These are phyloP conservation scores for Laterallus jamaicensis DNA, from an alignment of 2,113 vertebrate genomes.

Conservation along the genomic window DNA sequence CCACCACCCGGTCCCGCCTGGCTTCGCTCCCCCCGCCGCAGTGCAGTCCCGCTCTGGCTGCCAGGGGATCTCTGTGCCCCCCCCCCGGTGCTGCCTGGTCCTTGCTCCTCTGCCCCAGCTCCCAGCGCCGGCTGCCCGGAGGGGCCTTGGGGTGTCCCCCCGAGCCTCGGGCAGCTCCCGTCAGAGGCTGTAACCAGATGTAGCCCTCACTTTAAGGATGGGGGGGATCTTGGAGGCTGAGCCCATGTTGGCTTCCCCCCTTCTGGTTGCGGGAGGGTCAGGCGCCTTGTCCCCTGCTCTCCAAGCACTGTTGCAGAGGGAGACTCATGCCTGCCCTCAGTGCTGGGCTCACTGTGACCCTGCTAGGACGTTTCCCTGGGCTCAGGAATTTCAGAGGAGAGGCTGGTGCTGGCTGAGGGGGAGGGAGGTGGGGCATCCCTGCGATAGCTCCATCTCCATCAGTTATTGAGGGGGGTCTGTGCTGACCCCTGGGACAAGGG, in stretches of 20 bases:
- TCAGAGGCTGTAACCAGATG: neutral
- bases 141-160: neutral
- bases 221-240: neutral
- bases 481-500: too few relatives aligned
- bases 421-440: neutral
- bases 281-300: neutral
- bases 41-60: neutral
- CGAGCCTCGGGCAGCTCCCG: too few relatives aligned
- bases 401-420: rapidly evolving
- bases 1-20: neutral
- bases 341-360: rapidly evolving
- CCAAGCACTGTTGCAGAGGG: too few relatives aligned
- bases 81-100: rapidly evolving
- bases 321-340: neutral
- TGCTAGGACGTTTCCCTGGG: neutral
- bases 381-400: neutral
- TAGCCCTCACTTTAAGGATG: neutral
- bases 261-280: neutral
- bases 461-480: neutral
- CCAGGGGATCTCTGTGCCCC: neutral
- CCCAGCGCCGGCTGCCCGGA: too few relatives aligned
- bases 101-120: too few relatives aligned
- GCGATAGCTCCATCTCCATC: neutral
- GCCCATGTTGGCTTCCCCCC: neutral
- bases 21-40: neutral